A percentile compares a stretch with the other conserved stretches of the same genome.
These are phyloP conservation scores for Eupithecia dodoneata DNA, from an alignment of 2,888 invertebrate genomes.

Conservation along the genomic window DNA sequence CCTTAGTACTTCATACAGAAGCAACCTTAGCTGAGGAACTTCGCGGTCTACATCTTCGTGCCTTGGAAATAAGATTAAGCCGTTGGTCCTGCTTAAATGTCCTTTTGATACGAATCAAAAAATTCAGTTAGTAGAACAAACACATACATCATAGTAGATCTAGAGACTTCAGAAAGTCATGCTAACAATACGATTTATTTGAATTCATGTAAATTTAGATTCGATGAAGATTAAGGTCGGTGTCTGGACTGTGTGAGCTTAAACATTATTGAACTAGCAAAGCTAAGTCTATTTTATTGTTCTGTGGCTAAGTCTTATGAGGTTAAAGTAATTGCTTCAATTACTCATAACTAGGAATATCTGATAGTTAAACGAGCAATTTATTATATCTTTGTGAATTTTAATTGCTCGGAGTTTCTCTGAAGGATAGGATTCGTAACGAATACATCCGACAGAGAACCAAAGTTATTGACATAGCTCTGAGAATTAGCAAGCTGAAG, in stretches of 20 bases:
- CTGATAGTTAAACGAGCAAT: neutral
- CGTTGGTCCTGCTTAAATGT: too few species aligned
- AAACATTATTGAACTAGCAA: neutral
- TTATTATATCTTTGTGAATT: neutral
- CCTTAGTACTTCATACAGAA: too few species aligned
- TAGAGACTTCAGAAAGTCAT: neutral
- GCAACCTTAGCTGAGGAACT: too few species aligned
- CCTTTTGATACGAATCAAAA: too few species aligned
- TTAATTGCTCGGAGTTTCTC: neutral
- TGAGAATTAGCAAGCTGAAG: too few species aligned
- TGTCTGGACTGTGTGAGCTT: neutral
- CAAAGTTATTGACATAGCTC: too few species aligned
- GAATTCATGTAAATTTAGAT: constrained; percentile 1
- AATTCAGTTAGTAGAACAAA: too few species aligned
- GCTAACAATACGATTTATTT: neutral
- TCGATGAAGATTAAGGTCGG: neutral
- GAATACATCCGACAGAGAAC: too few species aligned
- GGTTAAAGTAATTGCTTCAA: neutral
- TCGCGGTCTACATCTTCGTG: too few species aligned
- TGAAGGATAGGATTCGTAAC: too few species aligned
- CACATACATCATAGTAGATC: neutral
- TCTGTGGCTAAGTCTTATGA: neutral
- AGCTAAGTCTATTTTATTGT: neutral
- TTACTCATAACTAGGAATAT: neutral
- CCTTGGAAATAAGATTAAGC: too few species aligned